These are phyloP conservation scores for Cephonodes hylas DNA, from an alignment of 2,888 invertebrate genomes.

Conservation along the genomic window DNA sequence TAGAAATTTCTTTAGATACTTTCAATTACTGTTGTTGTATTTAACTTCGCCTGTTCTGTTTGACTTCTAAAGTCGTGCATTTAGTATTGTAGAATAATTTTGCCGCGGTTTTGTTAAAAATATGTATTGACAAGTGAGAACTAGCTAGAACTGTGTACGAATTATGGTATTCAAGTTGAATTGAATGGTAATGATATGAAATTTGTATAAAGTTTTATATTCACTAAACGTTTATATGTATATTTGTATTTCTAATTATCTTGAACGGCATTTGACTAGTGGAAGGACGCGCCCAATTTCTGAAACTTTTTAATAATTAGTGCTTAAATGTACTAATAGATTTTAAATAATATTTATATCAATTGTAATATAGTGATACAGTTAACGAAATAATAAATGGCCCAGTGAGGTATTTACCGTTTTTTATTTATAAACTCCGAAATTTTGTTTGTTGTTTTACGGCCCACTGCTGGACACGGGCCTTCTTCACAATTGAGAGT, in stretches of 20 bases:
- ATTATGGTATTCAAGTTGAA: neutral
- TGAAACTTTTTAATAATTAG: neutral
- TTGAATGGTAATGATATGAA: neutral
- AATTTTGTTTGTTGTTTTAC: no score
- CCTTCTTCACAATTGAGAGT: no score
- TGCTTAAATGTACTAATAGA: slow-evolving; percentile 1
- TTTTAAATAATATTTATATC: slow-evolving; percentile 2
- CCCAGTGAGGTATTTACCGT: neutral
- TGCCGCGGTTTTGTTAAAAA: neutral
- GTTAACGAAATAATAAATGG: neutral
- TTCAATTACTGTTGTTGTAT: no score
- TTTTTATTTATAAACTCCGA: neutral
- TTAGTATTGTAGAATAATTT: neutral
- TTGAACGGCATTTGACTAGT: neutral
- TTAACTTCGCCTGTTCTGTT: no score
- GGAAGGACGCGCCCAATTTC: neutral
- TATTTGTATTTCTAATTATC: slow-evolving; percentile 3
- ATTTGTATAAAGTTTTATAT: slow-evolving; percentile 1
- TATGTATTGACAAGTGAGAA: neutral
- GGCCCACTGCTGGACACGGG: no score
- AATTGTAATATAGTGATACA: slow-evolving; percentile 2
- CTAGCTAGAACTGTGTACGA: slow-evolving; percentile 4
- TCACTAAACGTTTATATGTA: neutral
- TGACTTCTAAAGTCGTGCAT: neutral
- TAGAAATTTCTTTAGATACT: neutral